These are phyloP conservation scores for Bufo gargarizans DNA, from an alignment of 2,113 vertebrate genomes.

Conservation along the genomic window DNA sequence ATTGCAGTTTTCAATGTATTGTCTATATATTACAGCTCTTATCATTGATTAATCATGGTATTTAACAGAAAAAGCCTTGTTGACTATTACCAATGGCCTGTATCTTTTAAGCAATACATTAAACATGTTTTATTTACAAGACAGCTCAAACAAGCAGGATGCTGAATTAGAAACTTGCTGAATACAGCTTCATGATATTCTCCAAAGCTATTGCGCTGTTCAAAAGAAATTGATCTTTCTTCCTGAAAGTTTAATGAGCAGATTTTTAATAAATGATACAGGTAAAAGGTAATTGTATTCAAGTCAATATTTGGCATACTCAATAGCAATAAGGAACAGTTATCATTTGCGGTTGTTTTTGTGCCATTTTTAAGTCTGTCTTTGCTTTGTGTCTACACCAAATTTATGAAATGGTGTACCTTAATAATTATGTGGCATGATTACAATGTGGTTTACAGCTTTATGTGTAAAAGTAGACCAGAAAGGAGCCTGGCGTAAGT, in stretches of 20 bases:
- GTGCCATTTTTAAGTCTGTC: no score
- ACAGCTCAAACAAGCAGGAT: neutral
- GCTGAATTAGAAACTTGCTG: conserved; percentile 2
- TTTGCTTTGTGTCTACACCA: no score
- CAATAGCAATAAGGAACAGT: no score
- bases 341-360: no score
- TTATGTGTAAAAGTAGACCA: no score
- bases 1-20: neutral
- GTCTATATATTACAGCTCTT: neutral
- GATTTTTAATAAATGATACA: neutral
- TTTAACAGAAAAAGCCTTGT: neutral
- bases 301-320: neutral
- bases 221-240: neutral
- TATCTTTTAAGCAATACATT: conserved; percentile 6
- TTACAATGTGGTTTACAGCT: no score
- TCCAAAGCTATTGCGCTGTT: neutral
- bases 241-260: neutral
- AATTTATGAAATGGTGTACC: no score
- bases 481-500: no score
- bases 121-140: neutral
- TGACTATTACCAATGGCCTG: neutral
- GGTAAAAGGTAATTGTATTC: neutral
- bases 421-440: no score
- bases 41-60: conserved; percentile 18
- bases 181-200: neutral